A percentile compares a stretch with the other conserved stretches of the same genome.
Evolutionary conservation across 1,140 invertebrate species (phyloP).

Genomic region (Caenorhabditis remanei): DNA sequence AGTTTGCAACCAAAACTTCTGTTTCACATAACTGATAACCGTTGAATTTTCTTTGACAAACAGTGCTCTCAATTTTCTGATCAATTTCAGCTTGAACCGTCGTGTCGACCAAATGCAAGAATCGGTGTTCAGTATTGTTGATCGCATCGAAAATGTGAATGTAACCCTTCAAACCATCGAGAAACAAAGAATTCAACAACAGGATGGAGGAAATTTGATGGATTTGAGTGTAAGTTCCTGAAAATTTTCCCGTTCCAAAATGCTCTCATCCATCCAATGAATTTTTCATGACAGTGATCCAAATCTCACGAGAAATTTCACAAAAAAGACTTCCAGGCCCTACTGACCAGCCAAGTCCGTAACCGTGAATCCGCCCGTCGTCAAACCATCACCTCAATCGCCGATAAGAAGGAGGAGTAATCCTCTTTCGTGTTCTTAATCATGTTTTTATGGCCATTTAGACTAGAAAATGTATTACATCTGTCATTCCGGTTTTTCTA

Average conservation of each 20-base stretch:
- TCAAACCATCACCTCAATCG: background rate
- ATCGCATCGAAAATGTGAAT: slow-evolving; percentile 20
- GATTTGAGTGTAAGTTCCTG: slow-evolving; percentile 42
- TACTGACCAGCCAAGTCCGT: slow-evolving; percentile 20
- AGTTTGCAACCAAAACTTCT: too few species aligned
- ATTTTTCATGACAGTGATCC: too few species aligned
- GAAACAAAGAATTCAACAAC: slow-evolving; percentile 24
- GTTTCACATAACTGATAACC: too few species aligned
- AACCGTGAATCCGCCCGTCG: slow-evolving; percentile 37
- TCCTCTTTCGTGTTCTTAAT: background rate
- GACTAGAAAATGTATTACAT: background rate
- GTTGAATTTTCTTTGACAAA: too few species aligned
- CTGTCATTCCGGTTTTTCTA: too few species aligned
- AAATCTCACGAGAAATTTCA: background rate
- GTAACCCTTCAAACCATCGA: background rate
- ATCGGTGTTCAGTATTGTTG: slow-evolving; percentile 24
- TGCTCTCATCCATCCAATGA: background rate
- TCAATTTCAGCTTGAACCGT: slow-evolving; percentile 28
- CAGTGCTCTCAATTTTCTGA: background rate
- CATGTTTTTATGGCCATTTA: background rate
- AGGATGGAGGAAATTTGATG: slow-evolving; percentile 46
- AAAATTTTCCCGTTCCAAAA: background rate
- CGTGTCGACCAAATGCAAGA: slow-evolving; percentile 41
- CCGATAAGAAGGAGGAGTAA: slow-evolving; percentile 28
- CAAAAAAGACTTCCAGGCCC: slow-evolving; percentile 5